Evolutionary conservation across 2,113 vertebrate species (phyloP), one percentile per base, ranked within the genome.

Genomic region (Aythya baeri): DNA sequence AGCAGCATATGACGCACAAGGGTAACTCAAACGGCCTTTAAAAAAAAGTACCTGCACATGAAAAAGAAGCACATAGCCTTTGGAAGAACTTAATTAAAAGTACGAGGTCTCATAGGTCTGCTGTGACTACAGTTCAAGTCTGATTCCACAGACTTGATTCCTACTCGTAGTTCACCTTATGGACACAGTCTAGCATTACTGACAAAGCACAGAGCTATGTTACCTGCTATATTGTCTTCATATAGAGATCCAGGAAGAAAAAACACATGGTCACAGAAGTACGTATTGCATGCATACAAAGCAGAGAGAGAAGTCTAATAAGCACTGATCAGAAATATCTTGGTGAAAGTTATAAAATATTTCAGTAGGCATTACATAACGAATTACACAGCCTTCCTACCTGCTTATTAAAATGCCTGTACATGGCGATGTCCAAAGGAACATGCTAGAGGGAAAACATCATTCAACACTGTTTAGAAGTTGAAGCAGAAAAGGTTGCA

Each of bases 391-490:
- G 77, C 27, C 75, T 89, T 89, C 63, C 67, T 70, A 85, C 59
- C 50, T 36, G 0, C 71, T 85, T 80, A 91, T 59, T 76, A 63
- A 91, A 89, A 86, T 22, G 36, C 27, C 71, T n/a, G 15, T 67
- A 63, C 3, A 1, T 25, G 27, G 41, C 82, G 67, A 14, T 22
- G 41, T 86, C 91, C 76, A 67, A 87, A 93, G 61, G 34, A 92
- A 88, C 34, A 73, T 2, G 34, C 78, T 79, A 94, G 66, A 85
- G 89, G 79, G 82, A 65, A 89, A 95, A 91, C 41, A 78, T 23
- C 57, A n/a, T 27, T 59, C 57, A 52, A 38, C 36, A 59, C 62
- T 65, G 58, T 65, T 84, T 49, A 50, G 16, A 83, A 12, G 2
- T 4, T 31, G 23, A 10, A 31, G 8, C 26, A 66, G 52, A 31